Conservation (phyloP, 2,888 invertebrate species). For the Melinaea marsaeus region DNA sequence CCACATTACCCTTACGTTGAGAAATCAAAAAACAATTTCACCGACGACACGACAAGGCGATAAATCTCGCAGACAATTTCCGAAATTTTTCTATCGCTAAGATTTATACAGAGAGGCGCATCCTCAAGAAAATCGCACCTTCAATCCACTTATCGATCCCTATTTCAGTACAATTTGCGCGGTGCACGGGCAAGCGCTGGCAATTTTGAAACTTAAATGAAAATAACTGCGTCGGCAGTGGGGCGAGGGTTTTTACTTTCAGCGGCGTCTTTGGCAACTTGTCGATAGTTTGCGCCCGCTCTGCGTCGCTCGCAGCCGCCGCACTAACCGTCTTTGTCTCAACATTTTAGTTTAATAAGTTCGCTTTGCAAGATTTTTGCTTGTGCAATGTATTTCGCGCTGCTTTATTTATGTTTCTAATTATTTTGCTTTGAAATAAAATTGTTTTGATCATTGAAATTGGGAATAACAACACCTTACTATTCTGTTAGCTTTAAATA, state of each 20-base stretch:
- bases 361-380: conserved; percentile 27
- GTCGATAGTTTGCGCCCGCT: conserved; percentile 46
- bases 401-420: conserved; percentile 14
- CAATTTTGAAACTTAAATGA: conserved; percentile 76
- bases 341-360: conserved; percentile 31
- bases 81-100: conserved; percentile 73
- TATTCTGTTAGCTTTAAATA: background rate
- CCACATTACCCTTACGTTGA: conserved; percentile 18
- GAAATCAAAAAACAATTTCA: conserved; percentile 58
- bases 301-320: conserved; percentile 38
- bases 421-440: conserved; percentile 5
- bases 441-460: conserved; percentile 22
- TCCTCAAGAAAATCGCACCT: conserved; percentile 73
- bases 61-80: conserved; percentile 72
- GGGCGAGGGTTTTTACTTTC: conserved; percentile 34
- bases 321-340: conserved; percentile 39
- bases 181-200: conserved; percentile 58
- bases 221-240: conserved; percentile 61
- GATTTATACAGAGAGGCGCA: conserved; percentile 66
- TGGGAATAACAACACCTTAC: background rate
- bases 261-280: conserved; percentile 38
- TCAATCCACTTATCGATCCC: conserved; percentile 75
- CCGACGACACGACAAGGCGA: conserved; percentile 49
- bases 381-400: conserved; percentile 18
- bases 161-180: conserved; percentile 73